phyloP scores from a whole-genome alignment of 1,140 invertebrate genomes.

The Drosophila carrolli region DNA sequence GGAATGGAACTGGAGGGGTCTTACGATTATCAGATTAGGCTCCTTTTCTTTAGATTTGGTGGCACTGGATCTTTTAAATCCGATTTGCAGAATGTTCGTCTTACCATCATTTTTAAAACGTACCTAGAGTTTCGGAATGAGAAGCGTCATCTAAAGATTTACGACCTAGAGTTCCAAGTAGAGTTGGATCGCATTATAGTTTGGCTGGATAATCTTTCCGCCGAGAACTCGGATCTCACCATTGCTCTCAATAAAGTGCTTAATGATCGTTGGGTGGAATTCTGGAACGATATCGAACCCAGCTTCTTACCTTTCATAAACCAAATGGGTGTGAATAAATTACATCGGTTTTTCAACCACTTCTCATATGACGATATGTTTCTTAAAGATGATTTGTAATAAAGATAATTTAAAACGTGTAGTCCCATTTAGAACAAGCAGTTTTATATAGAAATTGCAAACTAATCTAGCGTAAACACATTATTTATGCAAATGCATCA shows the following conservation, averaged over 20 bases:
- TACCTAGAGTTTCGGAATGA: slow-evolving; percentile 35
- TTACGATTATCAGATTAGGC: slow-evolving; percentile 23
- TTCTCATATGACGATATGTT: slow-evolving; percentile 52
- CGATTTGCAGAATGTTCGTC: slow-evolving; percentile 39
- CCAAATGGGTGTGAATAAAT: background rate
- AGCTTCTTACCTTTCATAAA: slow-evolving; percentile 15
- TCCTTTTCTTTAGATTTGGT: slow-evolving; percentile 4
- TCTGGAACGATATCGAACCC: slow-evolving; percentile 53
- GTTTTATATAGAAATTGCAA: background rate
- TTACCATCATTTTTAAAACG: slow-evolving; percentile 21
- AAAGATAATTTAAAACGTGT: background rate
- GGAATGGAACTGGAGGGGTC: slow-evolving; percentile 1
- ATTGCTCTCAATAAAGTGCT: slow-evolving; percentile 35
- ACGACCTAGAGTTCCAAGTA: slow-evolving; percentile 13
- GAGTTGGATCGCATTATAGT: slow-evolving; percentile 45
- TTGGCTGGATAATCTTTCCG: slow-evolving; percentile 33
- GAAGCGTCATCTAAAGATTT: slow-evolving; percentile 44
- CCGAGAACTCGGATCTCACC: slow-evolving; percentile 40
- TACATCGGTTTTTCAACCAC: background rate
- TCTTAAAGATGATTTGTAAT: slow-evolving; percentile 13
- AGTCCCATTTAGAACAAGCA: background rate
- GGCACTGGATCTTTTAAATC: slow-evolving; percentile 12
- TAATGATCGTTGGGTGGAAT: slow-evolving; percentile 47
- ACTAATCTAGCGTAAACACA: background rate
- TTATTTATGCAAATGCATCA: background rate